phyloP scores from a whole-genome alignment of 1,140 invertebrate species.

The Thrips palmi region DNA sequence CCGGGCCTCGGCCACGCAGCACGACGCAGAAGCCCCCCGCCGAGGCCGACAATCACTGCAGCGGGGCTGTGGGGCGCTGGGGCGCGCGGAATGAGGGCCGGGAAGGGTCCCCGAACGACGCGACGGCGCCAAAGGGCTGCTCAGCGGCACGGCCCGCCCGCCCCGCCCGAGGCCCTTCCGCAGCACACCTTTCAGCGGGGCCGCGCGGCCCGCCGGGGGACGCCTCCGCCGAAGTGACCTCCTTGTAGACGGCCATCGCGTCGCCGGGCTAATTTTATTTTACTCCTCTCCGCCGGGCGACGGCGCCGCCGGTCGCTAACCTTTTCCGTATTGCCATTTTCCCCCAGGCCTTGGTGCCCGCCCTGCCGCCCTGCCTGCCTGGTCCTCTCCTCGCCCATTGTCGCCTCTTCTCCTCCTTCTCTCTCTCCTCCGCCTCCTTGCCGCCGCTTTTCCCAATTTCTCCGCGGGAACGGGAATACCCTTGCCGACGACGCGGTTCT shows the following conservation, averaged over 20 bases:
- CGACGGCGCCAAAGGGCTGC: constrained; percentile 25
- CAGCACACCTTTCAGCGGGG: constrained; percentile 15
- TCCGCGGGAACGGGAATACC: too few species aligned
- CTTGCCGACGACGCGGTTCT: too few species aligned
- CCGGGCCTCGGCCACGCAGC: too few species aligned
- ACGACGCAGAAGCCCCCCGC: too few species aligned
- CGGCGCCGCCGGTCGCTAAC: too few species aligned
- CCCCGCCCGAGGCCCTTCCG: constrained; percentile 25
- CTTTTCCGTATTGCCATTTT: too few species aligned
- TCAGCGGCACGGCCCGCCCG: constrained; percentile 21
- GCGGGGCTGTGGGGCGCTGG: constrained; percentile 11
- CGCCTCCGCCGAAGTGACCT: constrained; percentile 13
- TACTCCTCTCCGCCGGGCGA: too few species aligned
- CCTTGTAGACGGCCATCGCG: too few species aligned
- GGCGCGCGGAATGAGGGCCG: constrained; percentile 11
- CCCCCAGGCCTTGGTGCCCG: constrained; percentile 11
- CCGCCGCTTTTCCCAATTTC: constrained; percentile 13
- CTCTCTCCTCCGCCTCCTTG: constrained; percentile 15
- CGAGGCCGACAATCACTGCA: too few species aligned
- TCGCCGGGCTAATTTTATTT: too few species aligned
- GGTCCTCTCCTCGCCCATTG: constrained; percentile 12
- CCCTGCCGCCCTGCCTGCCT: constrained; percentile 7
- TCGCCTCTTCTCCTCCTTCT: constrained; percentile 6
- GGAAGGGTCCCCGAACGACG: not conserved
- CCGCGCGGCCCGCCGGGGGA: constrained; percentile 14